A percentile compares a stretch with the other conserved stretches of the same genome.
Conservation (phyloP, 2,797 vertebrate species). For the Morus bassanus region DNA sequence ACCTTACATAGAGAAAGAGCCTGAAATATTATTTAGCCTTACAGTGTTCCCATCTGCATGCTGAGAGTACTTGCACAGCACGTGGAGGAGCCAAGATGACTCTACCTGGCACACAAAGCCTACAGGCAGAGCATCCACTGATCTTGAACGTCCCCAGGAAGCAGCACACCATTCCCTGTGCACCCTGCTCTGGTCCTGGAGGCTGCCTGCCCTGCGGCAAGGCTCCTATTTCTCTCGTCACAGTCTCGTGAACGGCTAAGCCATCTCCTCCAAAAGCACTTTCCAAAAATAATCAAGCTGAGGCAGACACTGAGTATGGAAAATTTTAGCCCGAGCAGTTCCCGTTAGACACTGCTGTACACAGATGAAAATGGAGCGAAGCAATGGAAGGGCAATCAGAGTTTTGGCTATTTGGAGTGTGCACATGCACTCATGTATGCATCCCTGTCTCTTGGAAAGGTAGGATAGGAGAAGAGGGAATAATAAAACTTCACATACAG, state of each 20-base stretch:
- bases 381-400: not conserved
- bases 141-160: not conserved
- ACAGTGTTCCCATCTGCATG: rapidly evolving
- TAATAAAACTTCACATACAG: not conserved
- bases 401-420: rapidly evolving
- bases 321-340: not conserved
- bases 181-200: not conserved
- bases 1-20: not conserved
- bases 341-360: rapidly evolving
- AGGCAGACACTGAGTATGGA: not conserved
- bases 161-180: not conserved
- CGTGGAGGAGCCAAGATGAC: not conserved
- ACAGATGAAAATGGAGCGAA: not conserved
- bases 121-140: not conserved
- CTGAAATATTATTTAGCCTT: not conserved
- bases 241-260: not conserved
- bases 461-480: not conserved
- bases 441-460: not conserved
- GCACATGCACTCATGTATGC: rapidly evolving
- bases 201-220: rapidly evolving
- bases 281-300: slow-evolving; percentile 24
- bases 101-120: not conserved
- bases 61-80: not conserved
- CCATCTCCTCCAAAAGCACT: not conserved
- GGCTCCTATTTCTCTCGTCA: not conserved